Evolutionary conservation across 2,797 vertebrate species (phyloP).

Genomic region (Melanotaenia maccullochi): DNA sequence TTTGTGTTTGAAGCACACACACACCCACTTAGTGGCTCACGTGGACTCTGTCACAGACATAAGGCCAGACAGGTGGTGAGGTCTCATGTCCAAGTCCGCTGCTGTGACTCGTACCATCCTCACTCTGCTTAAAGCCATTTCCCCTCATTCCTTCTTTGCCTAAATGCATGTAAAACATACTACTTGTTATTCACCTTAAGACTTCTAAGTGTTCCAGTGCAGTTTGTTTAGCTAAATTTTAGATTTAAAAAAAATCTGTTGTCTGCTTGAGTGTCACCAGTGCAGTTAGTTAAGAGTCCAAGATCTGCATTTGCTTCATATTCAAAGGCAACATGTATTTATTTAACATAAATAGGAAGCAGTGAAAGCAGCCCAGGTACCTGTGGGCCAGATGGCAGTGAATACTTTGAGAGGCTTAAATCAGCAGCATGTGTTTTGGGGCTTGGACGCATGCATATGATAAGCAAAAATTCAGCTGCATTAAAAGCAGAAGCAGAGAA

Average conservation of each 20-base stretch:
- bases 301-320: slow-evolving; percentile 23
- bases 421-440: slow-evolving; percentile 63
- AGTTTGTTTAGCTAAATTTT: slow-evolving; percentile 1
- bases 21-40: slow-evolving; percentile 13
- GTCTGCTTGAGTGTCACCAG: neutral
- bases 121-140: slow-evolving; percentile 21
- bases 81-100: slow-evolving; percentile 54
- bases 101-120: slow-evolving; percentile 43
- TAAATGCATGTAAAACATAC: slow-evolving; percentile 23
- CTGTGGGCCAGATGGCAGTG: slow-evolving; percentile 67
- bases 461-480: slow-evolving; percentile 50
- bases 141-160: slow-evolving; percentile 10
- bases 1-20: neutral
- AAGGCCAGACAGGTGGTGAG: slow-evolving; percentile 66
- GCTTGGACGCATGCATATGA: slow-evolving; percentile 53
- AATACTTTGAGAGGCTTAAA: slow-evolving; percentile 56
- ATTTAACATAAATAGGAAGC: slow-evolving; percentile 34
- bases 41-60: slow-evolving; percentile 38
- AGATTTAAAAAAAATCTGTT: neutral
- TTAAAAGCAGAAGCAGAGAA: slow-evolving; percentile 58
- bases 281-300: neutral
- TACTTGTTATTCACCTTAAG: slow-evolving; percentile 6
- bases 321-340: slow-evolving; percentile 29
- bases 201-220: neutral
- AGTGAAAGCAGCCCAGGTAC: slow-evolving; percentile 47